Evolutionary conservation across 2,113 vertebrate species (phyloP), one percentile per base, ranked within the genome.

Genomic region (Nothoprocta perdicaria): DNA sequence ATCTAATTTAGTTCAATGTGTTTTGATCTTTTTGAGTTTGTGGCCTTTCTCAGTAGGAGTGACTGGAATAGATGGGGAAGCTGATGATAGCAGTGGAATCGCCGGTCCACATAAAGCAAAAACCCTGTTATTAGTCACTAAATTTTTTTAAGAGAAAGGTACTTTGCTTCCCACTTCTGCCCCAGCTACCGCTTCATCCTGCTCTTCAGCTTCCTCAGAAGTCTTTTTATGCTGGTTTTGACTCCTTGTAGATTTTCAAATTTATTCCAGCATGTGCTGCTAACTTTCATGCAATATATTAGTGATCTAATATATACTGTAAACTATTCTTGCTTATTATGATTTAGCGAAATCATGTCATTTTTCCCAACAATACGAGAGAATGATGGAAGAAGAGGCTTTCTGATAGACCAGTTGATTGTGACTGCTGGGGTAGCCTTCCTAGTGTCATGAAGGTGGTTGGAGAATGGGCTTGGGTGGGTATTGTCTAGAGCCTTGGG

Each of bases 221-320:
- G 18, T 40, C 8, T 9, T 31, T 23, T 29, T 11, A 12, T 71
- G 57, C 19, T 48, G 26, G 2, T n/a, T 75, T 79, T 35, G 33
- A 7, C 50, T 27, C 11, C 65, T 23, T 1, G 0, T 15, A 24
- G 45, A 26, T 55, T 65, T 88, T 33, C 62, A 71, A 0, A 31
- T 55, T 43, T 65, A 74, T 26, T n/a, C 29, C 19, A 46, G 29
- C 16, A 4, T 40, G 52, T 33, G 12, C 3, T 10, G 6, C 14
- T 18, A 19, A 50, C 43, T 81, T 68, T 72, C 35, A 53, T 6
- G 5, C 1, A 3, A 8, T 7, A 10, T 0, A 7, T 14, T n/a
- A 60, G 63, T 1, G 7, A 31, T 21, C 2, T 8, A 11, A 11
- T 53, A 3, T 6, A 9, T 14, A 23, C 11, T 2, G 0, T 0